A percentile compares a stretch with the other conserved stretches of the same genome.
Conservation (phyloP, 1,140 invertebrate species). For the Heliconius congener region DNA sequence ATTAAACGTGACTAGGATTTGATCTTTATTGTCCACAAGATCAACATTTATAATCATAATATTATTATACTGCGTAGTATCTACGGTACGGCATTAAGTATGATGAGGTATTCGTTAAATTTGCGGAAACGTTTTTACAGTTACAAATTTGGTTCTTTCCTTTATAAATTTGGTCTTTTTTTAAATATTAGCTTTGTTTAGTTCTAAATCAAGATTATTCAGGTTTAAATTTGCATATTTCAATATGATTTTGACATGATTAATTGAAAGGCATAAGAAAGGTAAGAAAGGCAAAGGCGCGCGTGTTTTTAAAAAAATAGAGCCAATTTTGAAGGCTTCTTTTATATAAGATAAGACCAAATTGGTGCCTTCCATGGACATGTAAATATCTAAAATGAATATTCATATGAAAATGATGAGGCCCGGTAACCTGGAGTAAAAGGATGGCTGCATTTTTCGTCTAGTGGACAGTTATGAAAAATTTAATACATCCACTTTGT, state of each 20-base stretch:
- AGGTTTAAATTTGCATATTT: conserved; percentile 32
- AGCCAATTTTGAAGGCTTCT: conserved; percentile 59
- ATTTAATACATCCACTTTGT: conserved; percentile 69
- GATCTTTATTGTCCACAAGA: conserved; percentile 58
- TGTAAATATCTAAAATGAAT: conserved; percentile 20
- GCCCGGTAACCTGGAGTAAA: conserved; percentile 15
- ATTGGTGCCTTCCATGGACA: conserved; percentile 20
- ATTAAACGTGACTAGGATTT: conserved; percentile 68
- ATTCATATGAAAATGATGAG: conserved; percentile 24
- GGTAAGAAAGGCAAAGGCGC: conserved; percentile 56
- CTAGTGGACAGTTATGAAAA: conserved; percentile 71
- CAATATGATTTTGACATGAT: conserved; percentile 48
- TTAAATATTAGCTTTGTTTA: not conserved
- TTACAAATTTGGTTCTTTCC: not conserved
- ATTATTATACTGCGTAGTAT: conserved; percentile 28
- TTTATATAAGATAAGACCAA: conserved; percentile 18
- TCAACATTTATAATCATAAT: conserved; percentile 53
- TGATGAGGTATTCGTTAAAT: conserved; percentile 22
- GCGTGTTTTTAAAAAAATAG: conserved; percentile 69
- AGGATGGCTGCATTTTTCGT: conserved; percentile 43
- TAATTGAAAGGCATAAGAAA: conserved; percentile 66
- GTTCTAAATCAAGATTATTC: not conserved
- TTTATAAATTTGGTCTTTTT: not conserved
- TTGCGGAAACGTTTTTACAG: not conserved
- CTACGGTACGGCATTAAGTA: conserved; percentile 11